Conservation (phyloP, 2,888 invertebrate species). For the Xanthia icteritia region DNA sequence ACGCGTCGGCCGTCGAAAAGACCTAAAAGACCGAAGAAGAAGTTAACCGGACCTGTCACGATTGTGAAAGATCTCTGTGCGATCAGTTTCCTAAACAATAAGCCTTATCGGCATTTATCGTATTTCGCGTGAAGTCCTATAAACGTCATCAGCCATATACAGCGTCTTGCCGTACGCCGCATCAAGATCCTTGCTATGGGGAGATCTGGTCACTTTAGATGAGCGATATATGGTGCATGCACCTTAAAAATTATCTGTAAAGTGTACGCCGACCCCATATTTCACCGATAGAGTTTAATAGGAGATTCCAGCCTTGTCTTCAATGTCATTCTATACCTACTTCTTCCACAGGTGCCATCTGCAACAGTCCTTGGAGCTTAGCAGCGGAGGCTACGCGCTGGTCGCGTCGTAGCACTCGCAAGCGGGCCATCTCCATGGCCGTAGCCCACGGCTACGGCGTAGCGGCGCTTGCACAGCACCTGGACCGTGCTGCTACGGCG, state of each 20-base stretch:
- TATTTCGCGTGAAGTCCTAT: background rate
- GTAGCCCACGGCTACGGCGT: constrained; percentile 95
- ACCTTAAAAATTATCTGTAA: background rate
- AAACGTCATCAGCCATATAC: background rate
- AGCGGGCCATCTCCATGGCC: constrained; percentile 94
- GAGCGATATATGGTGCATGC: no score
- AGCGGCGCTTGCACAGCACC: constrained; percentile 95
- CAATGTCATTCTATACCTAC: background rate
- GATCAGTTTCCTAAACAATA: background rate
- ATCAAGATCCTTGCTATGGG: background rate
- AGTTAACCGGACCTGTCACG: no score
- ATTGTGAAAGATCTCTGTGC: background rate
- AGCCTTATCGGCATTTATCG: background rate
- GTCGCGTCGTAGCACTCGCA: constrained; percentile 93
- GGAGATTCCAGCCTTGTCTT: background rate
- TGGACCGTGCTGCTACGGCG: constrained; percentile 95
- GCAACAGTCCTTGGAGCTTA: constrained; percentile 63
- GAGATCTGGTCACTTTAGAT: background rate
- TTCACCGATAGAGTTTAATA: background rate
- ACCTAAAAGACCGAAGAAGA: background rate
- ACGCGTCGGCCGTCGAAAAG: no score
- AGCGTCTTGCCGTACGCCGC: background rate
- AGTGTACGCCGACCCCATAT: background rate
- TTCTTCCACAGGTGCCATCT: constrained; percentile 37
- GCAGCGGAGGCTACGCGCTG: constrained; percentile 89